These are phyloP conservation scores for Neoniphon sammara DNA, from an alignment of 2,797 vertebrate species.

Conservation along the genomic window DNA sequence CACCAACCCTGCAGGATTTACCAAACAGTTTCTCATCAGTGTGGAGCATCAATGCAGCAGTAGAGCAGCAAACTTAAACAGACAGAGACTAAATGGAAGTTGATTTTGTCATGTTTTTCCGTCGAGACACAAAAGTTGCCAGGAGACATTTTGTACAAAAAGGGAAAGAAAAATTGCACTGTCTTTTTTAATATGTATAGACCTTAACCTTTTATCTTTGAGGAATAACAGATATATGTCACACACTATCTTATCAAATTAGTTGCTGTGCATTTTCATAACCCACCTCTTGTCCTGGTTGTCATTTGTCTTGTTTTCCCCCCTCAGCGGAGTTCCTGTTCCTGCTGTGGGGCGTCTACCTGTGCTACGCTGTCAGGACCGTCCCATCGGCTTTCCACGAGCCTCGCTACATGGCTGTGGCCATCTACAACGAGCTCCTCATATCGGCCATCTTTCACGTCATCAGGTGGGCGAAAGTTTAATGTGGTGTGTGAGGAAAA, in stretches of 20 bases:
- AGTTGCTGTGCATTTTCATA: background rate
- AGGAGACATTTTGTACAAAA: no score
- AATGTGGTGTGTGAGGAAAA: background rate
- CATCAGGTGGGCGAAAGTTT: slow-evolving; percentile 86
- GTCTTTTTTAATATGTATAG: no score
- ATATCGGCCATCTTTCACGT: slow-evolving; percentile 96
- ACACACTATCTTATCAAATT: background rate
- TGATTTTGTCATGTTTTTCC: background rate
- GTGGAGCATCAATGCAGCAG: background rate
- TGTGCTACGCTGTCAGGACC: slow-evolving; percentile 96
- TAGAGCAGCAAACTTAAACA: background rate
- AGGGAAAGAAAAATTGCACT: no score
- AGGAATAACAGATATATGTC: background rate
- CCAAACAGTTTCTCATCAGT: background rate
- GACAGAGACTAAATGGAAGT: background rate
- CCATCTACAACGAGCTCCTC: slow-evolving; percentile 98
- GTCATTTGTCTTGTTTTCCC: slow-evolving; percentile 41
- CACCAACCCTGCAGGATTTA: background rate
- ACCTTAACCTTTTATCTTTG: background rate
- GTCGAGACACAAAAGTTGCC: no score
- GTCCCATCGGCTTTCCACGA: slow-evolving; percentile 98
- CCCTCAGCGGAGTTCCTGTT: slow-evolving; percentile 94
- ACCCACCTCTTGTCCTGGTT: background rate
- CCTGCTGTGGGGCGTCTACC: slow-evolving; percentile 97
- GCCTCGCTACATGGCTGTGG: slow-evolving; percentile 96